Evolutionary conservation across 23 tunicate genomes (phyloP), one percentile per base, ranked within the genome.

Genomic region (Trididemnum nubilum): DNA sequence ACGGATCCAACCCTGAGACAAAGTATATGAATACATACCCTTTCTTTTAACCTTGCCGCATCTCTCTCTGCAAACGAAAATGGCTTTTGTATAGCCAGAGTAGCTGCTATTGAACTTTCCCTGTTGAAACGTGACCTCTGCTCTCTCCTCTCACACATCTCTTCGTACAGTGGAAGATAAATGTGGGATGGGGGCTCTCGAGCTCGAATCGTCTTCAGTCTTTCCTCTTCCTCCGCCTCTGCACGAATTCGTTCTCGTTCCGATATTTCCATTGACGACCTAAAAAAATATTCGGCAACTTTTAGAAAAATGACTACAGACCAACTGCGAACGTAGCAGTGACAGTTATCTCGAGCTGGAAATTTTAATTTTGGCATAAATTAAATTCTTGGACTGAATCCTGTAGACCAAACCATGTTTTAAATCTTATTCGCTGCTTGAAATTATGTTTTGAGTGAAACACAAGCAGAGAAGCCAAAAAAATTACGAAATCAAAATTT

Each of bases 11-110:
- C n/a, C n/a, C n/a, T n/a, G n/a, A n/a, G n/a, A n/a, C n/a, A n/a
- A n/a, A n/a, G n/a, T n/a, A n/a, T n/a, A n/a, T n/a, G n/a, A n/a
- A n/a, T n/a, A n/a, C n/a, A n/a, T n/a, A n/a, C n/a, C n/a, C n/a
- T 90, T 21, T 54, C 60, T 30, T 40, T 44, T 50, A 33, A 7
- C 36, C 71, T 85, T 19, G 3, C 39, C 30, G 60, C 78, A 33
- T 91, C 97, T 59, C 97, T 34, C 57, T 86, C 87, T n/a, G 72
- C 87, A 50, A 91, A 91, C 1, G 97, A 74, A 38, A 91, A 91
- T 15, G 97, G 97, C 58, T 82, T 76, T 50, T 88, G 85, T 66
- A 91, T 1, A 5, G 97, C 90, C 89, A 88, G 34, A 26, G 72
- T 36, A n/a, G 88, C 69, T 12, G 82, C 80, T 21, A 73, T 65